Evolutionary conservation across 2,113 vertebrate genomes (phyloP), one percentile per base, ranked within the genome.

Genomic region (Oncorhynchus mykiss): DNA sequence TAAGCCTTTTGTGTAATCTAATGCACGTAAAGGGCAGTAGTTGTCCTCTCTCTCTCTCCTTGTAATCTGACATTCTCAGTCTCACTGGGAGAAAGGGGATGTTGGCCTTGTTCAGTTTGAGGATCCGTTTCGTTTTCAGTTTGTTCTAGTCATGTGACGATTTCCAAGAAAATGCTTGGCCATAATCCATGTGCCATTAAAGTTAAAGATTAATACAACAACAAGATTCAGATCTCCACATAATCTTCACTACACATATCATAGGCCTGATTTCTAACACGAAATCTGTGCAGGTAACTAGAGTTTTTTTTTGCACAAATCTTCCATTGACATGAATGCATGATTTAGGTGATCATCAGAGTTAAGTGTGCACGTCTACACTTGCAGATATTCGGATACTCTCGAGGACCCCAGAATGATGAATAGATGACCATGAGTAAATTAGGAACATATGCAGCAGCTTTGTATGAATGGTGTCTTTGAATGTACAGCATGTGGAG

Each of bases 91-190:
- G 51, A 60, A 60, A 60, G 14, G n/a, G n/a, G 5, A 62, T 22
- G 24, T 29, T 29, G 25, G 25, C 25, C 64, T 54, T 48, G 64
- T 70, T 70, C 27, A 24, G 27, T n/a, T 67, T 67, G 25, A 67
- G 71, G 73, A 77, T 11, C 39, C 9, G 6, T 74, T 71, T 83
- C 67, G 71, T 75, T 84, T 74, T 77, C 78, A 65, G 54, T 80
- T 84, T 7, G 27, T 8, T 68, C 64, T 65, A 75, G 74, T 71
- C 18, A 14, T 59, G 25, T 73, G 31, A 22, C 27, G 60, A 72
- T 22, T 82, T 84, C 79, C 72, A 77, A 77, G 74, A 82, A 82
- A 82, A 16, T 48, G 18, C 13, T 67, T 14, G 65, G 24, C 3
- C 25, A 67, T 67, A 25, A 24, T 9, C 22, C 25, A 13, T 67